Evolutionary conservation across 92 coral and sea anemone genomes (phyloP), one percentile per base, ranked within the genome.

Genomic region (Pocillopora meandrina): DNA sequence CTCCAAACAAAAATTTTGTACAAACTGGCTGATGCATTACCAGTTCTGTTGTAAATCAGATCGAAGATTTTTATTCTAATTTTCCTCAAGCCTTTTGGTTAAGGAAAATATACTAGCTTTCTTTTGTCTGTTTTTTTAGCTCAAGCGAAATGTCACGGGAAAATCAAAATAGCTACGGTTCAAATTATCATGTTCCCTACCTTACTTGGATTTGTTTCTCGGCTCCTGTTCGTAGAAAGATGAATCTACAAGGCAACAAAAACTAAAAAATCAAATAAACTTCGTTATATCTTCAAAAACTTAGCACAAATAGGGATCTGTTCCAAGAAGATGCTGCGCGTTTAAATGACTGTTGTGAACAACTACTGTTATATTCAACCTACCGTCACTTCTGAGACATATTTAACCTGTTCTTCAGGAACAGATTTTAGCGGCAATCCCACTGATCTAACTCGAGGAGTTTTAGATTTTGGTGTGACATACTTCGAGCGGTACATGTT

Each of bases 381-480:
- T 71, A 81, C 85, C 71, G 85, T 81, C 56, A 81, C 77, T 81
- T 81, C 23, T 5, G 85, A 81, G 13, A 81, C 47, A 71, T 36
- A 81, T 36, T 20, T 62, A 1, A 23, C 65, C 19, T 47, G 69
- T 9, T 59, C 60, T 18, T 71, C 5, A 56, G 61, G 9, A 13
- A 61, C 34, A 81, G 60, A 58, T 71, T 71, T 61, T 61, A 36
- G 56, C 13, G 63, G 52, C 26, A 75, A 31, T 6, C 4, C 56
- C 18, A 16, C 20, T 14, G 21, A 21, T n/a, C n/a, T 68, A 42
- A 12, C 9, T 21, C 69, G 85, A 59, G 47, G 57, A 14, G 42
- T 71, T 2, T 34, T 71, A 10, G 77, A 42, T 57, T 59, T 81
- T 34, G 85, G 10, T 21, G 36, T 73, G 16, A 61, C 17, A 47